Evolutionary conservation across 2,797 vertebrate genomes (phyloP), one percentile per base, ranked within the genome.

Genomic region (Lindbergichthys nudifrons): DNA sequence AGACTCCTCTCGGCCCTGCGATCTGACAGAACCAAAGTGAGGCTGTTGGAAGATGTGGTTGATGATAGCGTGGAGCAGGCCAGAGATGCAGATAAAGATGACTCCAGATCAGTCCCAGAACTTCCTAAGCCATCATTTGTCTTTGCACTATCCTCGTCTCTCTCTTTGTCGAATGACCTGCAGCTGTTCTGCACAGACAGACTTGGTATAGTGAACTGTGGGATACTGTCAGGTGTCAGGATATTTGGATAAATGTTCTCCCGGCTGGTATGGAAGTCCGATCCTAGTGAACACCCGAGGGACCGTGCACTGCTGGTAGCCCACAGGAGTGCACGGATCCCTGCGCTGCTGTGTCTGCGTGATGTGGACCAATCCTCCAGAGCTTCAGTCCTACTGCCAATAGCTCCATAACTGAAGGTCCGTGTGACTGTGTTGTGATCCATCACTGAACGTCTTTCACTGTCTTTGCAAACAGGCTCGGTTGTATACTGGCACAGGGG

Each of bases 201-300:
- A 50, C 88, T 86, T 0, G 93, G 96, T 62, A 96, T 93, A 1
- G 92, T 92, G 14, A 96, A 96, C 87, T 88, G 94, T 0, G 94
- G 95, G 88, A 96, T 95, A 84, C 65, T 84, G 45, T 92, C 87
- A 0, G 94, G 95, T 0, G 95, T 95, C 87, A 94, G 90, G 30
- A 94, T 86, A 1, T 92, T 86, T 26, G 79, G 61, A 76, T 80
- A 85, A 47, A 92, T 54, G 70, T 78, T 93, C 56, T 95, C 93
- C 58, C 83, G 79, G 70, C 93, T 92, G 21, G 76, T 73, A 75
- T 87, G 88, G 9, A 60, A 81, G 45, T 92, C 93, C 5, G 84
- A 89, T 41, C 85, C 88, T 0, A 85, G 10, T 3, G 91, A 92
- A 62, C 85, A 84, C 5, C 90, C 87, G 0, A 91, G 74, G 11